Percentiles rank a stretch among this genome's conserved stretches.
phyloP scores from a whole-genome alignment of 64 coral and sea anemone genomes.

The Porites lutea region DNA sequence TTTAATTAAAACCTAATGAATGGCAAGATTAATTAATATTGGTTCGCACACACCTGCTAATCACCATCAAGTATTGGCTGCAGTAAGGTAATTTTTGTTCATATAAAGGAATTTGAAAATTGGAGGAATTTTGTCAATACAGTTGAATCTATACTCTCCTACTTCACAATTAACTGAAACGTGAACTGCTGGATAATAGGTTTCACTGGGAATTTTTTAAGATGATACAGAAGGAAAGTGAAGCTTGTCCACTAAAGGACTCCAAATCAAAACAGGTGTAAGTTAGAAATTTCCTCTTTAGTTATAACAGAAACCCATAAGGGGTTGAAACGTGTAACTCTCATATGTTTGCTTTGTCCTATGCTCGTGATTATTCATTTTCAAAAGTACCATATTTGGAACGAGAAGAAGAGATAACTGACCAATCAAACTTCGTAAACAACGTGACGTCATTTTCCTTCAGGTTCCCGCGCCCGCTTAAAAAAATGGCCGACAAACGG shows the following conservation, averaged over 20 bases:
- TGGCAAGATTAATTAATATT: neutral
- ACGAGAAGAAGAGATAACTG: no score
- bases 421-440: no score
- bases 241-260: neutral
- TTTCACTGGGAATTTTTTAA: neutral
- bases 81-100: neutral
- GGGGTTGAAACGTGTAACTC: no score
- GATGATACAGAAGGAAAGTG: neutral
- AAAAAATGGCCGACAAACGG: no score
- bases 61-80: neutral
- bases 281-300: neutral
- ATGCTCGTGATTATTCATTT: neutral
- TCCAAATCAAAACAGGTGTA: conserved; percentile 15
- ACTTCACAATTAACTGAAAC: neutral
- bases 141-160: no score
- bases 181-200: neutral
- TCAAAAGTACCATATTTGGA: no score
- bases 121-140: no score
- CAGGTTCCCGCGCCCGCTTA: no score
- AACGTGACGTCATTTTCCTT: no score
- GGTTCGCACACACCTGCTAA: neutral
- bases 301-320: neutral
- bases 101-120: neutral
- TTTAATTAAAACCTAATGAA: neutral
- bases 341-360: neutral